These are phyloP conservation scores for Myrmecophaga tridactyla DNA, from an alignment of 2,113 vertebrate species.

Conservation along the genomic window DNA sequence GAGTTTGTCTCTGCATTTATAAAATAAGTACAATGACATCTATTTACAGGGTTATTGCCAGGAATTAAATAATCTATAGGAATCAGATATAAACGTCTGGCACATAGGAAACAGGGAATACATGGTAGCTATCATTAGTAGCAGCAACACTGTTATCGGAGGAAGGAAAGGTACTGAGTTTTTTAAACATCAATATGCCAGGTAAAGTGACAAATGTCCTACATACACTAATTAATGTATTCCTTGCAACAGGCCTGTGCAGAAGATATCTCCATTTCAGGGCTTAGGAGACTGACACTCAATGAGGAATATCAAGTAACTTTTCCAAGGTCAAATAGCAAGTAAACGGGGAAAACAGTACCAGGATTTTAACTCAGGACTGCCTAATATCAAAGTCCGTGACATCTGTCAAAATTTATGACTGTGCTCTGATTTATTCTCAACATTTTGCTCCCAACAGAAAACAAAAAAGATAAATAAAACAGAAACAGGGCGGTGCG, in stretches of 20 bases:
- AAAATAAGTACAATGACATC: background rate
- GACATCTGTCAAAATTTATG: background rate
- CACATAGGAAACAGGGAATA: background rate
- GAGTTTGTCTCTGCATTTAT: background rate
- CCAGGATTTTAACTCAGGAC: background rate
- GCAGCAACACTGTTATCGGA: background rate
- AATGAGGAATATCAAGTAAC: background rate
- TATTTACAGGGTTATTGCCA: background rate
- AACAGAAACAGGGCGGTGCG: background rate
- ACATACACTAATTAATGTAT: background rate
- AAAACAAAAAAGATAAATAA: background rate
- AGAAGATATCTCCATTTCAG: background rate
- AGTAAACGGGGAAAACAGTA: background rate
- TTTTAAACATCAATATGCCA: background rate
- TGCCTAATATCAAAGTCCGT: background rate
- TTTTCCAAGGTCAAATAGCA: constrained; percentile 8
- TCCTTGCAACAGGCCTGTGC: background rate
- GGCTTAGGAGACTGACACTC: background rate
- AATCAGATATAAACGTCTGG: constrained; percentile 14
- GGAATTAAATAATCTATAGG: background rate
- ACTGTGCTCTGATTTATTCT: background rate
- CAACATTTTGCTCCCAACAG: background rate
- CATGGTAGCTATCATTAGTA: background rate
- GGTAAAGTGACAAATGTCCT: background rate
- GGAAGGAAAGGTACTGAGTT: background rate